phyloP scores from a whole-genome alignment of 2,888 invertebrate species.

The Dolichomitus sp. region DNA sequence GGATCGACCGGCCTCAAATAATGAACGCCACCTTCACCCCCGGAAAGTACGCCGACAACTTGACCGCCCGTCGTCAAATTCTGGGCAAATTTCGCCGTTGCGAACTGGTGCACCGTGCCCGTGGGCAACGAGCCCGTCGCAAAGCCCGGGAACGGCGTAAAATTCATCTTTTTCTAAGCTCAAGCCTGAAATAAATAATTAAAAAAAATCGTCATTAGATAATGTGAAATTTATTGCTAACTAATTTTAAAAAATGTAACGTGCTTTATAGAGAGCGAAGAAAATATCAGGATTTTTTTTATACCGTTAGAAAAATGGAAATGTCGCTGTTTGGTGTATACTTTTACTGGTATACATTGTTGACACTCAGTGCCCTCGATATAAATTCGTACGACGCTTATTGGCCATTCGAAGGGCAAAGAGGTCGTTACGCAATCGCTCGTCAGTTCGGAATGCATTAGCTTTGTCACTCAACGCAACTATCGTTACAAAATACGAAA shows the following conservation, averaged over 20 bases:
- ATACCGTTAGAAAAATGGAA: too few relatives aligned
- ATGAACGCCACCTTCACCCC: constrained; percentile 92
- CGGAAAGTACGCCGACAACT: constrained; percentile 91
- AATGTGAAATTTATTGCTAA: neutral
- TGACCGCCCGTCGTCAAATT: constrained; percentile 90
- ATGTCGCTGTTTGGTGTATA: too few relatives aligned
- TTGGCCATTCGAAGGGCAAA: too few relatives aligned
- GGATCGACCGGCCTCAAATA: constrained; percentile 90
- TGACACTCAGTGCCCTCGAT: too few relatives aligned
- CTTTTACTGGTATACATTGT: too few relatives aligned
- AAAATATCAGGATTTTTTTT: neutral
- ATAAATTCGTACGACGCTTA: too few relatives aligned
- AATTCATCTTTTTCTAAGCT: constrained; percentile 89
- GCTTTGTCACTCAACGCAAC: too few relatives aligned
- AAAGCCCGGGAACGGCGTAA: constrained; percentile 91
- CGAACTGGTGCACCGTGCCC: constrained; percentile 88
- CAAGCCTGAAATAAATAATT: constrained; percentile 59
- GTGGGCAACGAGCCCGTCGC: constrained; percentile 89
- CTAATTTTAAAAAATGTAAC: too few relatives aligned
- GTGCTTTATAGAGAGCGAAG: too few relatives aligned
- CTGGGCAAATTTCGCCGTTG: constrained; percentile 91
- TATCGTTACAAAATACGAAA: too few relatives aligned
- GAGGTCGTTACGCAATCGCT: too few relatives aligned
- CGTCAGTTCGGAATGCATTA: too few relatives aligned
- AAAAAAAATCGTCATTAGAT: neutral